Percentiles rank a stretch among this genome's conserved stretches.
These are phyloP conservation scores for Eumeta japonica DNA, from an alignment of 1,140 invertebrate species.

Conservation along the genomic window DNA sequence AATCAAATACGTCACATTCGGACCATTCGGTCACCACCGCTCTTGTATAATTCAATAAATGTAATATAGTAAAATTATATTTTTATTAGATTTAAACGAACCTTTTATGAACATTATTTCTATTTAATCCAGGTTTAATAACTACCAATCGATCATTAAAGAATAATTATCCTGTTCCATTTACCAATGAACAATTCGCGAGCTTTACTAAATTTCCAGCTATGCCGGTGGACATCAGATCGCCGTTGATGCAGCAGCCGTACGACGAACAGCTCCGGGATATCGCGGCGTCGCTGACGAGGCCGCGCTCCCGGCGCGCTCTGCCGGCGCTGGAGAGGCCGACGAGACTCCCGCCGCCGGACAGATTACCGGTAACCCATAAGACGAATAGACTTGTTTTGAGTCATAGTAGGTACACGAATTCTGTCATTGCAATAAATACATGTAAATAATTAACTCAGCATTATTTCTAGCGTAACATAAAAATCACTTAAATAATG, in stretches of 20 bases:
- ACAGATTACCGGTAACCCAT: constrained; percentile 50
- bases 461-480: too few relatives aligned
- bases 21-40: too few relatives aligned
- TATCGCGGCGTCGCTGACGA: constrained; percentile 70
- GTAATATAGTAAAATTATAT: too few relatives aligned
- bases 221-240: constrained; percentile 25
- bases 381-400: constrained; percentile 12
- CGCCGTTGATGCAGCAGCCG: constrained; percentile 55
- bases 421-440: neutral
- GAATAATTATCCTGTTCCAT: neutral
- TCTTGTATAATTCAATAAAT: too few relatives aligned
- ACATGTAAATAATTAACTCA: too few relatives aligned
- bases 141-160: neutral
- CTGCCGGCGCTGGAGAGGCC: constrained; percentile 38
- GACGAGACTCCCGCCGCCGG: constrained; percentile 43
- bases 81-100: too few relatives aligned
- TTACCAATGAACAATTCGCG: neutral
- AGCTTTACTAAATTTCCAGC: constrained; percentile 13
- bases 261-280: constrained; percentile 71
- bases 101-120: too few relatives aligned
- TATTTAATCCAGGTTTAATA: too few relatives aligned
- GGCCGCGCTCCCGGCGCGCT: constrained; percentile 57
- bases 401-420: neutral
- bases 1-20: too few relatives aligned
- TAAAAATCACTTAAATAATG: too few relatives aligned